These are phyloP conservation scores for Ceratotherium simum DNA, from an alignment of 2,113 vertebrate species.

Conservation along the genomic window DNA sequence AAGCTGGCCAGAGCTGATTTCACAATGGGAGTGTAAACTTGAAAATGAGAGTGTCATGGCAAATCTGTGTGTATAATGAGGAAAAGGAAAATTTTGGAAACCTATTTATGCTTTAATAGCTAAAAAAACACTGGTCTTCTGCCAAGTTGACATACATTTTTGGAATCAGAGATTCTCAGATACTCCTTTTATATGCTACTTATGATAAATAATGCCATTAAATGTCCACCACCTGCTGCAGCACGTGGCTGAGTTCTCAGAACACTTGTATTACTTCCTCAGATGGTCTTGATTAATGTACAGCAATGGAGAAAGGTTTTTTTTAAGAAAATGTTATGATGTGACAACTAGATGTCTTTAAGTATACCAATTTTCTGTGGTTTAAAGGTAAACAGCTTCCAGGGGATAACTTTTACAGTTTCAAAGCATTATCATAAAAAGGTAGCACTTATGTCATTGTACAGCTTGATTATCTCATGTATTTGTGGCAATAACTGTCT, in stretches of 20 bases:
- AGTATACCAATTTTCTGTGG: background rate
- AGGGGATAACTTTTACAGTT: background rate
- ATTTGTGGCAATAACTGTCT: background rate
- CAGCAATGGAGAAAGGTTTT: background rate
- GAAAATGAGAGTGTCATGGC: slow-evolving; percentile 26
- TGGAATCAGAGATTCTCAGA: slow-evolving; percentile 47
- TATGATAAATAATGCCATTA: slow-evolving; percentile 63
- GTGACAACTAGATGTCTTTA: slow-evolving; percentile 18
- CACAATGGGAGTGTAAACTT: background rate
- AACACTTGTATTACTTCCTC: background rate
- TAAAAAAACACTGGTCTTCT: slow-evolving; percentile 52
- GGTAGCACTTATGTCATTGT: background rate
- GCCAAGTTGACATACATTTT: slow-evolving; percentile 66
- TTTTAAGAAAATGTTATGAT: background rate
- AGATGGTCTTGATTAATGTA: background rate
- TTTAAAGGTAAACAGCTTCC: slow-evolving; percentile 9
- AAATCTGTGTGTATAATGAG: slow-evolving; percentile 61
- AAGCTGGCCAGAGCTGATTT: slow-evolving; percentile 27
- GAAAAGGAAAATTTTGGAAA: slow-evolving; percentile 64
- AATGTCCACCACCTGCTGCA: slow-evolving; percentile 10
- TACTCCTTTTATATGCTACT: background rate
- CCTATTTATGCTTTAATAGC: slow-evolving; percentile 53
- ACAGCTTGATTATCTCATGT: background rate
- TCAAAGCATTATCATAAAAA: background rate
- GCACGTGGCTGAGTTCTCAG: slow-evolving; percentile 5